A percentile compares a stretch with the other conserved stretches of the same genome.
These are phyloP conservation scores for Cygnus buccinator DNA, from an alignment of 2,113 vertebrate genomes.

Conservation along the genomic window DNA sequence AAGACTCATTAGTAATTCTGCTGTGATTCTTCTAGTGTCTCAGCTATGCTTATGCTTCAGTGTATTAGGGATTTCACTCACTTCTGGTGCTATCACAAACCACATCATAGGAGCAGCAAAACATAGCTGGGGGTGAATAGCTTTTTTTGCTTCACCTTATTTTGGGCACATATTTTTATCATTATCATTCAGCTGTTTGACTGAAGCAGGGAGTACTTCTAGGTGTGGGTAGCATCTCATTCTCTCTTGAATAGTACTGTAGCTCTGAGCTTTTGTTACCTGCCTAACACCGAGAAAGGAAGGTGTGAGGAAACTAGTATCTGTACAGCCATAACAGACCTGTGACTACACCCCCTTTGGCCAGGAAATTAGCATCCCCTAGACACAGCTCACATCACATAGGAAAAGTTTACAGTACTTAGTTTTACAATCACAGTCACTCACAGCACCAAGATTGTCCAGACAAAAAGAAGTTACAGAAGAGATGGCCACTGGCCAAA, in stretches of 20 bases:
- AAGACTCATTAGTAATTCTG: background rate
- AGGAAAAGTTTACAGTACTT: constrained; percentile 65
- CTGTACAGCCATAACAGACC: background rate
- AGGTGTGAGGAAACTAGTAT: background rate
- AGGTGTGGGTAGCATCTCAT: background rate
- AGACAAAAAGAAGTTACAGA: constrained; percentile 54
- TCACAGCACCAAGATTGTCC: constrained; percentile 69
- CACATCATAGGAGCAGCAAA: background rate
- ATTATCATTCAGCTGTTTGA: background rate
- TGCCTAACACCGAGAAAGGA: background rate
- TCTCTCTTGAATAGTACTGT: background rate
- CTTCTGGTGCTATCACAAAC: background rate
- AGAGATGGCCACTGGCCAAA: constrained; percentile 59
- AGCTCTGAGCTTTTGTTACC: background rate
- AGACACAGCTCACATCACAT: constrained; percentile 37
- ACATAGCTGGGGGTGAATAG: background rate
- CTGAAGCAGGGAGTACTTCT: background rate
- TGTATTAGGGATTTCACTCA: background rate
- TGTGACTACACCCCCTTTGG: background rate
- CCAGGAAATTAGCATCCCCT: constrained; percentile 57
- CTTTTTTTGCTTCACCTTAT: background rate
- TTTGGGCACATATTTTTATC: background rate
- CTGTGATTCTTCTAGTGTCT: constrained; percentile 11
- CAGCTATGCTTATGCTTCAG: background rate
- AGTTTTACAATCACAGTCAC: constrained; percentile 72